phyloP scores from a whole-genome alignment of 2,888 invertebrate species.

The Nycteola revayana region DNA sequence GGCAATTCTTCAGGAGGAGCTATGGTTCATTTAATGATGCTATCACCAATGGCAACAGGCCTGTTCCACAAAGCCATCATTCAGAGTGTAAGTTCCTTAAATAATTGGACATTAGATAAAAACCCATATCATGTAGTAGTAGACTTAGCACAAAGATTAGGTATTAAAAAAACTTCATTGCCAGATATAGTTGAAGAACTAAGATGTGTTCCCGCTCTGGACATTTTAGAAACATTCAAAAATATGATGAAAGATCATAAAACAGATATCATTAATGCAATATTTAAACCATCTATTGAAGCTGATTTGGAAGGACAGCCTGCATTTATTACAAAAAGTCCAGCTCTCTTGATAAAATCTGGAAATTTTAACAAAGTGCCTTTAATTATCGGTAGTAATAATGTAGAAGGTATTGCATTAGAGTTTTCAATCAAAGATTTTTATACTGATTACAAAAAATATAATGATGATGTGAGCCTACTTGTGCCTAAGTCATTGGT shows the following conservation, averaged over 20 bases:
- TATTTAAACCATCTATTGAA: conserved; percentile 71
- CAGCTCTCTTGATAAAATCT: conserved; percentile 58
- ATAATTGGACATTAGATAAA: conserved; percentile 62
- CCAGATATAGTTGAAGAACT: conserved; percentile 61
- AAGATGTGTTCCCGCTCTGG: conserved; percentile 39
- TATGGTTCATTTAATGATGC: conserved; percentile 68
- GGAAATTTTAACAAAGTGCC: conserved; percentile 71
- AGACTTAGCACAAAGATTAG: conserved; percentile 53
- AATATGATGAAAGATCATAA: conserved; percentile 29
- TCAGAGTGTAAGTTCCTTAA: conserved; percentile 69
- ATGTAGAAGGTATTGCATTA: conserved; percentile 56
- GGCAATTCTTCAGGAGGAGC: conserved; percentile 73
- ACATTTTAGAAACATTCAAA: conserved; percentile 48
- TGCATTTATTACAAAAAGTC: conserved; percentile 65
- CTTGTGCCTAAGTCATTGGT: conserved; percentile 59
- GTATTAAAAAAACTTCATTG: conserved; percentile 45
- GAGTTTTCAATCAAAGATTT: conserved; percentile 47
- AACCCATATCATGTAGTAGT: conserved; percentile 54
- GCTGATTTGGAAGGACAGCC: conserved; percentile 68
- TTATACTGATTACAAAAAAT: conserved; percentile 58
- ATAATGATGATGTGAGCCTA: conserved; percentile 51
- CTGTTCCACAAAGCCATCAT: conserved; percentile 72
- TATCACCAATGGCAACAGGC: conserved; percentile 73
- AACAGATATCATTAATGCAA: conserved; percentile 45
- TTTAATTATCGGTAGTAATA: conserved; percentile 67